These are phyloP conservation scores for Drosophila sturtevanti DNA, from an alignment of 1,140 invertebrate genomes.

Conservation along the genomic window DNA sequence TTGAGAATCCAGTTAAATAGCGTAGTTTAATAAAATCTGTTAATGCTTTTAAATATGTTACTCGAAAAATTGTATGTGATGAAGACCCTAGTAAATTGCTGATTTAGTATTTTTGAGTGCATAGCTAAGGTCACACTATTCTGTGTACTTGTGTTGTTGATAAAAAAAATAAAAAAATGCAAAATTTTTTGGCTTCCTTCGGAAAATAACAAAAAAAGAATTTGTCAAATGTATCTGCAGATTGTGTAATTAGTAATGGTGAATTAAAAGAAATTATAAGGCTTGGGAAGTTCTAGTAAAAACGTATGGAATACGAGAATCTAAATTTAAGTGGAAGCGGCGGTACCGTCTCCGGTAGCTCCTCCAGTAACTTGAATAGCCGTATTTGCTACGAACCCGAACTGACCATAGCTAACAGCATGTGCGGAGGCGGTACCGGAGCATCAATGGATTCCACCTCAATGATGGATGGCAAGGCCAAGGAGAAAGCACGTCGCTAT, in stretches of 20 bases:
- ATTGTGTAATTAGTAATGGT: slow-evolving; percentile 27
- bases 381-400: slow-evolving; percentile 44
- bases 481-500: slow-evolving; percentile 72
- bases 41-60: background rate
- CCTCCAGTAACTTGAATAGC: slow-evolving; percentile 33
- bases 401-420: slow-evolving; percentile 15
- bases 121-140: slow-evolving; percentile 27
- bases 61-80: background rate
- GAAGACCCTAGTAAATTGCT: background rate
- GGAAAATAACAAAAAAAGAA: background rate
- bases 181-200: slow-evolving; percentile 32
- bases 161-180: slow-evolving; percentile 45
- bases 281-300: background rate
- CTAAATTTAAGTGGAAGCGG: slow-evolving; percentile 38
- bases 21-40: too few relatives aligned
- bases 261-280: background rate
- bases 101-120: background rate
- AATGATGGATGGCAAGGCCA: slow-evolving; percentile 54
- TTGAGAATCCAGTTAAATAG: too few relatives aligned
- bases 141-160: slow-evolving; percentile 68
- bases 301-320: slow-evolving; percentile 63
- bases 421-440: slow-evolving; percentile 46
- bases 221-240: background rate
- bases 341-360: slow-evolving; percentile 26
- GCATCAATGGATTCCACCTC: slow-evolving; percentile 32